phyloP scores from a whole-genome alignment of 2,888 invertebrate genomes.

The Xestia sexstrigata region DNA sequence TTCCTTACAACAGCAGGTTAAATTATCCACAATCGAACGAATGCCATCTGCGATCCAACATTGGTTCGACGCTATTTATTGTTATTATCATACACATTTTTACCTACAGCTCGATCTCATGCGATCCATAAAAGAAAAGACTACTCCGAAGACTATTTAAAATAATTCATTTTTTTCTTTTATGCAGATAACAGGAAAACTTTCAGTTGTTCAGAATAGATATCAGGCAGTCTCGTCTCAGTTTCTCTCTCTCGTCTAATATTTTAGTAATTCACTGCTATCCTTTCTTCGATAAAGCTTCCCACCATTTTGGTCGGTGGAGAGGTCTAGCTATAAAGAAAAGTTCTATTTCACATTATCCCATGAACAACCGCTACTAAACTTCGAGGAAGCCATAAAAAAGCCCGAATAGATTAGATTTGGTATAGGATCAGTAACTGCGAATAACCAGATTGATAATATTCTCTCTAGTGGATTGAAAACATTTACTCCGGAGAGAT shows the following conservation, averaged over 20 bases:
- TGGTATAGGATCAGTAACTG: neutral
- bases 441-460: slow-evolving; percentile 1
- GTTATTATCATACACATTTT: slow-evolving; percentile 29
- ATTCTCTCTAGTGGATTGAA: slow-evolving; percentile 10
- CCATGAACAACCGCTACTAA: no score
- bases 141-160: neutral
- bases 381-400: neutral
- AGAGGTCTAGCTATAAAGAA: neutral
- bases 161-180: neutral
- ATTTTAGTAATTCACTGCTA: neutral
- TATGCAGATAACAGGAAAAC: neutral
- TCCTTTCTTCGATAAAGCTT: neutral
- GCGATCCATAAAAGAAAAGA: slow-evolving; percentile 9
- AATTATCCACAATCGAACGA: slow-evolving; percentile 44
- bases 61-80: slow-evolving; percentile 41
- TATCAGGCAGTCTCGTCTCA: no score
- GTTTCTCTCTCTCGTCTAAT: neutral
- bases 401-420: neutral
- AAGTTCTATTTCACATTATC: neutral
- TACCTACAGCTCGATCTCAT: slow-evolving; percentile 4
- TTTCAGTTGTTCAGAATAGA: neutral
- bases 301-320: neutral
- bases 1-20: no score
- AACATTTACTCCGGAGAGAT: slow-evolving; percentile 18
- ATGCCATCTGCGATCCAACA: slow-evolving; percentile 49